Conservation (phyloP, 2,113 vertebrate species). For the Calyptommatus sinebrachiatus region DNA sequence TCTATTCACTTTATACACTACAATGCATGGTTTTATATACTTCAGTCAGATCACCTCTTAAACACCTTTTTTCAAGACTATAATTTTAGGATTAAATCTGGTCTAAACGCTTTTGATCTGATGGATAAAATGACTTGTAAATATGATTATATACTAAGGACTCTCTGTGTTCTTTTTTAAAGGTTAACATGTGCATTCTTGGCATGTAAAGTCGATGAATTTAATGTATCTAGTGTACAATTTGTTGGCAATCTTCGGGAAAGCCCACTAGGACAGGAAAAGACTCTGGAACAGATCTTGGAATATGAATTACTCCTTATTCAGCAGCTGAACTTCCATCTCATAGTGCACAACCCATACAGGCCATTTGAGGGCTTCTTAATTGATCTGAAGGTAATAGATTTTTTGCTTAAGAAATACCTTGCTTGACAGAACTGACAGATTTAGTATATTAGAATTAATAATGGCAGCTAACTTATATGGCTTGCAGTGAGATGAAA, state of each 20-base stretch:
- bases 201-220: constrained; percentile 97
- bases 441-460: neutral
- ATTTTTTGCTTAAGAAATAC: neutral
- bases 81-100: neutral
- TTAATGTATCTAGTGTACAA: constrained; percentile 93
- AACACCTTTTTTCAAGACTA: neutral
- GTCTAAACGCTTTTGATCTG: neutral
- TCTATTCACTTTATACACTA: no score
- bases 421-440: neutral
- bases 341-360: constrained; percentile 94
- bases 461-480: no score
- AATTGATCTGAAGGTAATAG: constrained; percentile 90
- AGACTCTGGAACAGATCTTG: constrained; percentile 89
- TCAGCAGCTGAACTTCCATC: constrained; percentile 95
- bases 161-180: constrained; percentile 11
- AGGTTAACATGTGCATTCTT: constrained; percentile 93
- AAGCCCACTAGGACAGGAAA: constrained; percentile 83
- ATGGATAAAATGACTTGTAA: neutral
- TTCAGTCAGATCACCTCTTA: no score
- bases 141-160: neutral
- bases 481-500: no score
- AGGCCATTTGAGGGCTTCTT: constrained; percentile 94
- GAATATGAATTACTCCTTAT: constrained; percentile 93
- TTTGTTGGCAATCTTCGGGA: constrained; percentile 94
- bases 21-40: no score